phyloP scores from a whole-genome alignment of 2,797 vertebrate species.

The Macropus fuliginosus region DNA sequence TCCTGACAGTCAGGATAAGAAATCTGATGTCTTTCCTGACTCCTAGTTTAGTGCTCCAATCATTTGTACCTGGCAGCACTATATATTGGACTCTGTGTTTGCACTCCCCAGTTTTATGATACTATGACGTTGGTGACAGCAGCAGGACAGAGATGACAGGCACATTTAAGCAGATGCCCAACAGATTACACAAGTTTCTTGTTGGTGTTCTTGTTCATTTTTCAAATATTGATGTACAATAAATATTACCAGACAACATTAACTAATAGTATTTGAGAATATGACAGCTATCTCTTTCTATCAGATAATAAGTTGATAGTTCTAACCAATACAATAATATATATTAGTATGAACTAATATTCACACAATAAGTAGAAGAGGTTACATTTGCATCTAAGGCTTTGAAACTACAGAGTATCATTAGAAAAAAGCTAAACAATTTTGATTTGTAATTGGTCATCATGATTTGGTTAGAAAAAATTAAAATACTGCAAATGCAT shows the following conservation, averaged over 20 bases:
- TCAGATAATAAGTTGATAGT: slow-evolving; percentile 20
- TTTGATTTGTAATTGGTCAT: slow-evolving; percentile 42
- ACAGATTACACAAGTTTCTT: neutral
- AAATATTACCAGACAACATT: neutral
- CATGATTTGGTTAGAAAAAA: neutral
- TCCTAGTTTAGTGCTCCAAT: neutral
- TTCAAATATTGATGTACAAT: slow-evolving; percentile 13
- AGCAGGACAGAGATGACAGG: slow-evolving; percentile 9
- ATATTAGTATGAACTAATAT: neutral
- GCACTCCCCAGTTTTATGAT: neutral
- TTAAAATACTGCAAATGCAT: slow-evolving; percentile 6
- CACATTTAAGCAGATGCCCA: neutral
- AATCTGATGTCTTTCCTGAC: neutral
- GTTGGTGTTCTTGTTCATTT: neutral
- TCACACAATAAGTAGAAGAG: slow-evolving; percentile 21
- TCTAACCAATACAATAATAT: neutral
- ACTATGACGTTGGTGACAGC: neutral
- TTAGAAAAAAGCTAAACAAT: neutral
- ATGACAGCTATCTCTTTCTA: slow-evolving; percentile 28
- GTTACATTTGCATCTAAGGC: neutral
- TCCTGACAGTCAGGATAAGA: neutral
- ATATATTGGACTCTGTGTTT: neutral
- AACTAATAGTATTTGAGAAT: neutral
- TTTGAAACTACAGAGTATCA: slow-evolving; percentile 49
- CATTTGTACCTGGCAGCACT: neutral